Evolutionary conservation across 2,797 vertebrate genomes (phyloP), one percentile per base, ranked within the genome.

Genomic region (Lithobates sylvaticus): DNA sequence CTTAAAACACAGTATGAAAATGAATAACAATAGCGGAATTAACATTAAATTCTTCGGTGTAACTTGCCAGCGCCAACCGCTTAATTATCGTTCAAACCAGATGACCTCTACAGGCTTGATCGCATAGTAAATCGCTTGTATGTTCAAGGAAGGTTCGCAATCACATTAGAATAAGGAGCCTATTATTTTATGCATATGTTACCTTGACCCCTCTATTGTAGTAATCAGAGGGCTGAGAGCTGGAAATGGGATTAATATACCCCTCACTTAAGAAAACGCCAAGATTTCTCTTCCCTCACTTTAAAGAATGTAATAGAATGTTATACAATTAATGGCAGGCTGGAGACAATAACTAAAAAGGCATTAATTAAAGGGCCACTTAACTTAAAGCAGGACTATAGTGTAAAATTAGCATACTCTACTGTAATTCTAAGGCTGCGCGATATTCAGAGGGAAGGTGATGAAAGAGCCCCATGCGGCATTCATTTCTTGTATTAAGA

Each of bases 201-300:
- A 61, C 4, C 32, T 10, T 18, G 54, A 65, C 61, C 69, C n/a
- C 39, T 18, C 6, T 67, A 85, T 85, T 85, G 58, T 85, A 26
- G 34, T 64, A 10, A 36, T 58, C 13, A 23, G 27, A 39, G 71
- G 65, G 54, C 54, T 47, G 6, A 74, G 2, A 26, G 21, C 18
- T 18, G 42, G 13, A 32, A 68, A 18, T 27, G 61, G 47, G 78
- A 70, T 85, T 85, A 85, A 75, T 81, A 68, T 75, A 36, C 42
- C 34, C 36, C 26, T 15, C 34, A 73, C 36, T 84, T 47, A 44
- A 50, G 15, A 71, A 50, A 84, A 61, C 36, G 78, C 13, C 69
- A 39, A 54, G 18, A 72, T 81, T 72, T 69, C 58, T 71, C 68
- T 81, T 58, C 69, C 15, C 23, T 72, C 39, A 39, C 32, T 23